Conservation (phyloP, 2,888 invertebrate species). For the Mystacides longicornis region DNA sequence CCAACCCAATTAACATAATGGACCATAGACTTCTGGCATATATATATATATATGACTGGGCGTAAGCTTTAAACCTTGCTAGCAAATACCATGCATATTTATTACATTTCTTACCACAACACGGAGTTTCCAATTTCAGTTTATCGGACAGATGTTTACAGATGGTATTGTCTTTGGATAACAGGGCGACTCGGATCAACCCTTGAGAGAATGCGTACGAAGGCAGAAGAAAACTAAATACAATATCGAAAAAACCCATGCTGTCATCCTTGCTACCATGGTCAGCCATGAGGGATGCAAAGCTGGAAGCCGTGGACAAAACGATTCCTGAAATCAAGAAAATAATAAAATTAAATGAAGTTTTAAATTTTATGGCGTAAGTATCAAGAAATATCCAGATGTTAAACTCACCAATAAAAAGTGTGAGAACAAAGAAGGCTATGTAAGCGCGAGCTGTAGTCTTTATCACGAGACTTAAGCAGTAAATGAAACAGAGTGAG, state of each 20-base stretch:
- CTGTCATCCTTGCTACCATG: neutral
- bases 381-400: neutral
- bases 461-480: constrained; percentile 44
- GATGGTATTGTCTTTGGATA: neutral
- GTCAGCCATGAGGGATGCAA: neutral
- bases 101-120: constrained; percentile 5
- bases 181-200: neutral
- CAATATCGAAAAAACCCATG: neutral
- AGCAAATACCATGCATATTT: neutral
- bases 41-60: neutral
- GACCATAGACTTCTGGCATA: neutral
- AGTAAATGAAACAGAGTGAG: constrained; percentile 32
- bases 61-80: neutral
- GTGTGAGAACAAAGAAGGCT: constrained; percentile 6
- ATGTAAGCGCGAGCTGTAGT: constrained; percentile 41
- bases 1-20: neutral
- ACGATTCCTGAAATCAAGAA: neutral
- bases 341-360: neutral
- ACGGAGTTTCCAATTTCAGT: neutral
- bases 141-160: neutral
- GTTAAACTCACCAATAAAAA: neutral
- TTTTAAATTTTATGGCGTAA: neutral
- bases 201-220: constrained; percentile 1
- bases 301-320: neutral
- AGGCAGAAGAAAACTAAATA: neutral